Percentiles rank a stretch among this genome's conserved stretches.
These are phyloP conservation scores for Catharus fuscescens DNA, from an alignment of 2,113 vertebrate species.

Conservation along the genomic window DNA sequence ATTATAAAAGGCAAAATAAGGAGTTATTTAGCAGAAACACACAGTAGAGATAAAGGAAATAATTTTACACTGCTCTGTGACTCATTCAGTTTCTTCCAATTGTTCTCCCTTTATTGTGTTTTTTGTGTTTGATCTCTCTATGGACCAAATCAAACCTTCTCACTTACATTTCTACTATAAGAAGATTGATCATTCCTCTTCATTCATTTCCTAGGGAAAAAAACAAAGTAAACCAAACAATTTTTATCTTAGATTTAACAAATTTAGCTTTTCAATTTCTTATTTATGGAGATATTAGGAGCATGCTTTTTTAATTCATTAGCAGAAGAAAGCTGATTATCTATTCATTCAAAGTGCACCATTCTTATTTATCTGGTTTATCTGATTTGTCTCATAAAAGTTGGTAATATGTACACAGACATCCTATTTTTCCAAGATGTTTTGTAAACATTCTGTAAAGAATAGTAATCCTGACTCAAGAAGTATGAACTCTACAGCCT, in stretches of 20 bases:
- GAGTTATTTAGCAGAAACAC: constrained; percentile 41
- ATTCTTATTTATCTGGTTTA: background rate
- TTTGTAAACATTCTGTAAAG: background rate
- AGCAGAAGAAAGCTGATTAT: background rate
- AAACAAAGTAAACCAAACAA: background rate
- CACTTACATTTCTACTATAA: background rate
- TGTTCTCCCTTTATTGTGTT: constrained; percentile 6
- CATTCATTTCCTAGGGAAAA: background rate
- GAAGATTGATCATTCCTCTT: constrained; percentile 10
- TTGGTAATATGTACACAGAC: background rate
- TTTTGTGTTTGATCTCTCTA: constrained; percentile 12
- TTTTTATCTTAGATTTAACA: background rate
- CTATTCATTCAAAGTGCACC: background rate
- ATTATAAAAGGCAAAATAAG: constrained; percentile 23
- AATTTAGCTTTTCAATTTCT: background rate
- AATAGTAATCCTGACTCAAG: background rate
- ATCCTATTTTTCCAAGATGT: background rate
- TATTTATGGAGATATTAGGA: background rate
- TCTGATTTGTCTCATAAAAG: background rate
- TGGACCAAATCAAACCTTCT: background rate
- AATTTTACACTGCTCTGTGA: background rate
- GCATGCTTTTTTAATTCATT: background rate
- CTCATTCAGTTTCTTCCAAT: background rate
- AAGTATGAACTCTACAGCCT: background rate
- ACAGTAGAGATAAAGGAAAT: constrained; percentile 9